A percentile compares a stretch with the other conserved stretches of the same genome.
Evolutionary conservation across 2,797 vertebrate genomes (phyloP).

Genomic region (Alfaro cultratus): DNA sequence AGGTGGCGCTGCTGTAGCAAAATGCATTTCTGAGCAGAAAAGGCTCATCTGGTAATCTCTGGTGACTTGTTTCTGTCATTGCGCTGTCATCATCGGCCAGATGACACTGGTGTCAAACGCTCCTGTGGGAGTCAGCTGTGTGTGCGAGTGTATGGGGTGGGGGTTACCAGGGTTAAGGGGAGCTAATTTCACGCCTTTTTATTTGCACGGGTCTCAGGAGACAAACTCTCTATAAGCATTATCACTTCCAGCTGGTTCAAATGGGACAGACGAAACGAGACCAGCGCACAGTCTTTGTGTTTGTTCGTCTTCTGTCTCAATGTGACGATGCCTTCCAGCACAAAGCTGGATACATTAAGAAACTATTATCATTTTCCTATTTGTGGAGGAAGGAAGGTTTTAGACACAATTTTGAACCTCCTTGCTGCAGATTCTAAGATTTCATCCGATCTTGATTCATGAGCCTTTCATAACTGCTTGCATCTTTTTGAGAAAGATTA

Average conservation of each 20-base stretch:
- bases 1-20: not conserved
- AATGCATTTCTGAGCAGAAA: slow-evolving; percentile 9
- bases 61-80: slow-evolving; percentile 64
- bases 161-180: slow-evolving; percentile 77
- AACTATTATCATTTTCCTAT: not conserved
- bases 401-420: not conserved
- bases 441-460: not conserved
- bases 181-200: slow-evolving; percentile 85
- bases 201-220: slow-evolving; percentile 79
- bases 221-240: slow-evolving; percentile 71
- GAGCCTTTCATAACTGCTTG: not conserved
- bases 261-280: slow-evolving; percentile 42
- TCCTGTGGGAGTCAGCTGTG: slow-evolving; percentile 44
- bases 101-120: slow-evolving; percentile 68
- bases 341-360: slow-evolving; percentile 1
- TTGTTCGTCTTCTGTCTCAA: not conserved
- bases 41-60: slow-evolving; percentile 69
- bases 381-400: not conserved
- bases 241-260: slow-evolving; percentile 79
- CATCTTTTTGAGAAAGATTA: not conserved
- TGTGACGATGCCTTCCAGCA: not conserved
- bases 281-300: slow-evolving; percentile 5
- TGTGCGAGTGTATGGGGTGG: slow-evolving; percentile 35
- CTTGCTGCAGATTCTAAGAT: not conserved
- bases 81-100: slow-evolving; percentile 66